phyloP scores from a whole-genome alignment of 2,888 invertebrate species.

The Monopis laevigella region DNA sequence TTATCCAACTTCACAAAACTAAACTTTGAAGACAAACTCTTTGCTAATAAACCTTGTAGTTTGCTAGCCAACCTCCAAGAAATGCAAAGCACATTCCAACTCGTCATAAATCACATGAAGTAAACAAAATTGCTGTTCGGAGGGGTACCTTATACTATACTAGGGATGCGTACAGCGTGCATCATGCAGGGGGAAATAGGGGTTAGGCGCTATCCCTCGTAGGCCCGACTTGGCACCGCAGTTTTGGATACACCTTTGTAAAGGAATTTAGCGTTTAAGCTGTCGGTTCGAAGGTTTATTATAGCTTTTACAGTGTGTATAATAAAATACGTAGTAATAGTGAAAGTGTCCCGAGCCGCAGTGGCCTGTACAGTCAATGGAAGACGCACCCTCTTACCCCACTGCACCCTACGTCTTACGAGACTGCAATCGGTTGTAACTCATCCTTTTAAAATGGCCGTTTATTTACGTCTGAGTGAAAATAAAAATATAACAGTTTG shows the following conservation, averaged over 20 bases:
- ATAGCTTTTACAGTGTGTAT: neutral
- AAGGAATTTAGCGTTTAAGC: neutral
- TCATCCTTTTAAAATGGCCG: neutral
- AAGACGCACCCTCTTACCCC: conserved; percentile 62
- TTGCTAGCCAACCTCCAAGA: neutral
- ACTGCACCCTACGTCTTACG: conserved; percentile 22
- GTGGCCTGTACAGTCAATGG: conserved; percentile 64
- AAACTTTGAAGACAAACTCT: too few relatives aligned
- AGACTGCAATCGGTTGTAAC: conserved; percentile 3
- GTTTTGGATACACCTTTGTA: too few relatives aligned
- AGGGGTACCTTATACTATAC: neutral
- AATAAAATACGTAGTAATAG: too few relatives aligned
- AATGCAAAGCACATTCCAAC: neutral
- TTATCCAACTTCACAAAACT: too few relatives aligned
- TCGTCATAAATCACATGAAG: conserved; percentile 4
- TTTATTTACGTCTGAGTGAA: neutral
- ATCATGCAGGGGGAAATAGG: neutral
- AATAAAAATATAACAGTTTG: neutral
- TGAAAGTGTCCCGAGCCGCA: conserved; percentile 63
- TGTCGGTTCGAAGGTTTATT: neutral
- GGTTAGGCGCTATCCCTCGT: neutral
- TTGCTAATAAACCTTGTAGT: too few relatives aligned
- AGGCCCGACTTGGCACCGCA: too few relatives aligned
- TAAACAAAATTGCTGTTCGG: conserved; percentile 3
- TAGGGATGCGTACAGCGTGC: conserved; percentile 3